Percentiles rank a stretch among this genome's conserved stretches.
phyloP scores from a whole-genome alignment of 1,140 invertebrate genomes.

The Drosophila quadrilineata region DNA sequence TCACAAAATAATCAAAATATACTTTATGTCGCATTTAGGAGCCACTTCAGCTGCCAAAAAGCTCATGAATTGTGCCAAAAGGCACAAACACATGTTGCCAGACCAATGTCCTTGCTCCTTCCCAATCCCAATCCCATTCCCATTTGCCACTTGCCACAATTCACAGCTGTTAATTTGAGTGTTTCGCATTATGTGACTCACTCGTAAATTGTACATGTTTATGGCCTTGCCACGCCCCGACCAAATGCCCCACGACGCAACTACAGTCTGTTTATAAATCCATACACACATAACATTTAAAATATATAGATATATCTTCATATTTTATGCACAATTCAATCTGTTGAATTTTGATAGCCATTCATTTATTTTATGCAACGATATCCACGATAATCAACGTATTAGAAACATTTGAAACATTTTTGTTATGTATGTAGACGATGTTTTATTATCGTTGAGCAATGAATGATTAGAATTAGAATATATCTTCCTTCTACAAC shows the following conservation, averaged over 20 bases:
- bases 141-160: neutral
- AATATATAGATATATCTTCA: conserved; percentile 12
- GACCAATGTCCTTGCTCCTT: neutral
- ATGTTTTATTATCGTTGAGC: too few species aligned
- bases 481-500: too few species aligned
- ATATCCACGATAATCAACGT: too few species aligned
- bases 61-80: conserved; percentile 45
- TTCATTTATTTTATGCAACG: neutral
- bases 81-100: conserved; percentile 28
- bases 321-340: conserved; percentile 12
- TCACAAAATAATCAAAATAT: conserved; percentile 74
- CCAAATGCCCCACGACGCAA: neutral
- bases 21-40: conserved; percentile 59
- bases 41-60: conserved; percentile 17
- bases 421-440: too few species aligned
- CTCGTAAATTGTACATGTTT: conserved; percentile 49
- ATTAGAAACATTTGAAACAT: too few species aligned
- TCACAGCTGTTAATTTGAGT: conserved; percentile 58
- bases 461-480: too few species aligned
- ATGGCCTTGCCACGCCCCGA: too few species aligned
- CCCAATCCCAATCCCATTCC: neutral
- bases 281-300: neutral
- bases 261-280: conserved; percentile 11
- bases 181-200: conserved; percentile 34
- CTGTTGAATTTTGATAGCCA: neutral